Percentiles rank a stretch among this genome's conserved stretches.
phyloP scores from a whole-genome alignment of 2,888 invertebrate species.

The Chrysodeixis includens region DNA sequence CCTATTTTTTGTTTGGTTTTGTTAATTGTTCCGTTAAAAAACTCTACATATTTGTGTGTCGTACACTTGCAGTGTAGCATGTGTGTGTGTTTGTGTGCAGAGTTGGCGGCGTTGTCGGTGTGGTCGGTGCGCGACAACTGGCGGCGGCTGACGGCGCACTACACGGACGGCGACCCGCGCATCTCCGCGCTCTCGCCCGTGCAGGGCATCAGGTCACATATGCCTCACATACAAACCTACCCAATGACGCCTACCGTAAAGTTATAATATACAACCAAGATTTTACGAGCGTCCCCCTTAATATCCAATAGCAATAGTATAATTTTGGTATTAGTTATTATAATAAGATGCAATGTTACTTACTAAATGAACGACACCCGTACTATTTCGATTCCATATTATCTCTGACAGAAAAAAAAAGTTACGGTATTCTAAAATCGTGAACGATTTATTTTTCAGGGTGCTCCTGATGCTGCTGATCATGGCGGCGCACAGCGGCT shows the following conservation, averaged over 20 bases:
- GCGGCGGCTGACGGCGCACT: conserved; percentile 65
- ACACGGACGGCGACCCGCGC: conserved; percentile 69
- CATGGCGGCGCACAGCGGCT: conserved; percentile 69
- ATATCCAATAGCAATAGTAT: too few relatives aligned
- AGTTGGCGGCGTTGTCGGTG: conserved; percentile 60
- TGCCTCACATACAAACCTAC: not conserved
- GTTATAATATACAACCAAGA: too few relatives aligned
- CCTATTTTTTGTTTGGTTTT: too few relatives aligned
- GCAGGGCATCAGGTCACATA: conserved; percentile 70
- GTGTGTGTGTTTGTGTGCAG: conserved; percentile 53
- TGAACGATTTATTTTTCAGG: conserved; percentile 58
- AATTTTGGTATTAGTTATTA: too few relatives aligned
- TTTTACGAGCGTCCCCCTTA: too few relatives aligned
- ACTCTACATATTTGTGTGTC: too few relatives aligned
- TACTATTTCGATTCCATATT: too few relatives aligned
- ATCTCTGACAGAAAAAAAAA: too few relatives aligned
- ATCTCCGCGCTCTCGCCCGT: conserved; percentile 67
- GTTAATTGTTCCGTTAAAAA: too few relatives aligned
- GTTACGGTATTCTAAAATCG: not conserved
- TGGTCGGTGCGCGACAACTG: conserved; percentile 77
- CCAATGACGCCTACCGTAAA: too few relatives aligned
- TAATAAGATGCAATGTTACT: too few relatives aligned
- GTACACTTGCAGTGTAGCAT: not conserved
- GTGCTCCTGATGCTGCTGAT: conserved; percentile 69
- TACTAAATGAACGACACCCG: too few relatives aligned